A percentile compares a stretch with the other conserved stretches of the same genome.
Evolutionary conservation across 2,113 vertebrate species (phyloP).

Genomic region (Aldabrachelys gigantea): DNA sequence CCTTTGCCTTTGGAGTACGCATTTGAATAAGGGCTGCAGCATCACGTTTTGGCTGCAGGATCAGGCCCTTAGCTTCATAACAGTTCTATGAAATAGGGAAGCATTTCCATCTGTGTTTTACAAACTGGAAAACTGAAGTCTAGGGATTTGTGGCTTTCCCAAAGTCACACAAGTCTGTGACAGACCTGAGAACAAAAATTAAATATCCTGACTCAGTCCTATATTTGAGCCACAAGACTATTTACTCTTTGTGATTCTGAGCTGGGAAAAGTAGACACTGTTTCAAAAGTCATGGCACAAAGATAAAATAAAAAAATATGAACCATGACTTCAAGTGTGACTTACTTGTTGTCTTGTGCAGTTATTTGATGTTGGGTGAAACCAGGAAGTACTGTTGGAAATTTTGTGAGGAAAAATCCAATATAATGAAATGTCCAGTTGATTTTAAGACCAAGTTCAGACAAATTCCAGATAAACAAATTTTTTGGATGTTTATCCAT

Average conservation of each 20-base stretch:
- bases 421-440: background rate
- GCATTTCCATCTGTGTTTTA: conserved; percentile 20
- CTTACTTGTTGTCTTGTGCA: conserved; percentile 8
- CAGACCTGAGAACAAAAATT: conserved; percentile 11
- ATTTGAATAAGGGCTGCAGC: fast-evolving
- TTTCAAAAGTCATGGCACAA: conserved; percentile 62
- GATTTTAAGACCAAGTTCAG: background rate
- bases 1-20: background rate
- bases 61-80: background rate
- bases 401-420: background rate
- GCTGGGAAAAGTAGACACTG: conserved; percentile 60
- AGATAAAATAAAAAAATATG: background rate
- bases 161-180: conserved; percentile 19
- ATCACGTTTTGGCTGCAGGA: background rate
- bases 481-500: background rate
- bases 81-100: background rate
- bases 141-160: background rate
- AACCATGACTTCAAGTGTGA: background rate
- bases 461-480: background rate
- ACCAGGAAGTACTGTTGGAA: conserved; percentile 48
- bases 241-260: background rate
- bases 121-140: background rate
- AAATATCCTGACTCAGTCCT: background rate
- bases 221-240: conserved; percentile 1
- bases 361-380: conserved; percentile 21